Conservation (phyloP, 92 coral and sea anemone genomes). For the Galaxea fascicularis region DNA sequence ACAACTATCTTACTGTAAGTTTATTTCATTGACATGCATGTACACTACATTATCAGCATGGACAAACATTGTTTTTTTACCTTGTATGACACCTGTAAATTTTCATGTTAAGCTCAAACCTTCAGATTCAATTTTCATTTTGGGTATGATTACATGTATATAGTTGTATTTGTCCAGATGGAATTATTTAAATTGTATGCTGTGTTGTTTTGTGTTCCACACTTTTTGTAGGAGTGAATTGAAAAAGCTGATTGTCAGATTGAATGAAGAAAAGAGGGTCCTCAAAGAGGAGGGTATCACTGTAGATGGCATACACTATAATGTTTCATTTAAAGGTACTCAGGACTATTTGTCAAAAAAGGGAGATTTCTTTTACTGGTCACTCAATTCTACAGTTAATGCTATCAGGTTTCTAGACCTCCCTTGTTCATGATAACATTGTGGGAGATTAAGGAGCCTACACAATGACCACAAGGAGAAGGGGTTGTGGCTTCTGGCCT, state of each 20-base stretch:
- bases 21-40: not conserved
- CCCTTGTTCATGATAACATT: not conserved
- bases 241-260: slow-evolving; percentile 16
- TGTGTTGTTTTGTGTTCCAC: slow-evolving; percentile 12
- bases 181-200: not conserved
- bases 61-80: not conserved
- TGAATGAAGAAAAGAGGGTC: slow-evolving; percentile 31
- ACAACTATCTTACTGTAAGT: not conserved
- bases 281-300: slow-evolving; percentile 39
- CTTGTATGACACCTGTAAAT: not conserved
- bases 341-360: not conserved
- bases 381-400: not conserved
- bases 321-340: slow-evolving; percentile 45
- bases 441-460: no score
- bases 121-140: no score
- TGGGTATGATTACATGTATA: no score
- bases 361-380: not conserved
- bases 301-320: slow-evolving; percentile 53
- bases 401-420: not conserved
- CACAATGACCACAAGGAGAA: no score
- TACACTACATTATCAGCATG: not conserved
- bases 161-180: not conserved
- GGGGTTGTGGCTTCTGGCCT: not conserved
- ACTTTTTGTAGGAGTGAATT: slow-evolving; percentile 14
- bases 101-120: no score